Evolutionary conservation across 1,140 invertebrate species (phyloP).

Genomic region (Probaryconus sp.): DNA sequence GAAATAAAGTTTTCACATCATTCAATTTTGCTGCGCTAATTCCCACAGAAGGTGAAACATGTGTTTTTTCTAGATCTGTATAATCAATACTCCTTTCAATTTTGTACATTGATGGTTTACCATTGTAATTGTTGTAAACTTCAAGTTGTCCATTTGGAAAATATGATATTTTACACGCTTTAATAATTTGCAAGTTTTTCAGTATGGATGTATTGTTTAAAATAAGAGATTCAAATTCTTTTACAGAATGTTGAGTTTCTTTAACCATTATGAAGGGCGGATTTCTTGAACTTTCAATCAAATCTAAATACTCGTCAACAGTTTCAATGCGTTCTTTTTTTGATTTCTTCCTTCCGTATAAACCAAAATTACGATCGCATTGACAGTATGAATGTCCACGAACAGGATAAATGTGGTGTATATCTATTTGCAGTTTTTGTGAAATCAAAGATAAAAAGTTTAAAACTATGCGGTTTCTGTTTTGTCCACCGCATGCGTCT

Average conservation of each 20-base stretch:
- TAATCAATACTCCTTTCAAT: too few species aligned
- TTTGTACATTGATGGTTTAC: too few species aligned
- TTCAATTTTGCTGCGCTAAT: too few species aligned
- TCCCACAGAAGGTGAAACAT: too few species aligned
- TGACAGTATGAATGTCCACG: too few species aligned
- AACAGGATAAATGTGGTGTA: too few species aligned
- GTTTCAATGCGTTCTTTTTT: conserved; percentile 39
- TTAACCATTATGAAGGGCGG: conserved; percentile 26
- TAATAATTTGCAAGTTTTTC: conserved; percentile 5
- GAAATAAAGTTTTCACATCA: too few species aligned
- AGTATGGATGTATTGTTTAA: background rate
- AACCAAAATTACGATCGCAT: too few species aligned
- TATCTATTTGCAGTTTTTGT: too few species aligned
- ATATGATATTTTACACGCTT: background rate
- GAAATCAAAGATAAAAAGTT: too few species aligned
- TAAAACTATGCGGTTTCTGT: too few species aligned
- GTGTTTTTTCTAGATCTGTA: too few species aligned
- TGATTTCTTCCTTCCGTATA: conserved; percentile 33
- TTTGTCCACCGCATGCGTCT: conserved; percentile 5
- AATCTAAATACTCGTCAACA: conserved; percentile 25
- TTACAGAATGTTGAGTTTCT: background rate
- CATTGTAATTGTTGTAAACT: conserved; percentile 1
- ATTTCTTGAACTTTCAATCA: conserved; percentile 17
- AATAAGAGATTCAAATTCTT: conserved; percentile 11
- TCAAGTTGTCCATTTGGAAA: background rate